Percentiles rank a stretch among this genome's conserved stretches.
Conservation (phyloP, 1,140 invertebrate species). For the Chlorops oryzae region DNA sequence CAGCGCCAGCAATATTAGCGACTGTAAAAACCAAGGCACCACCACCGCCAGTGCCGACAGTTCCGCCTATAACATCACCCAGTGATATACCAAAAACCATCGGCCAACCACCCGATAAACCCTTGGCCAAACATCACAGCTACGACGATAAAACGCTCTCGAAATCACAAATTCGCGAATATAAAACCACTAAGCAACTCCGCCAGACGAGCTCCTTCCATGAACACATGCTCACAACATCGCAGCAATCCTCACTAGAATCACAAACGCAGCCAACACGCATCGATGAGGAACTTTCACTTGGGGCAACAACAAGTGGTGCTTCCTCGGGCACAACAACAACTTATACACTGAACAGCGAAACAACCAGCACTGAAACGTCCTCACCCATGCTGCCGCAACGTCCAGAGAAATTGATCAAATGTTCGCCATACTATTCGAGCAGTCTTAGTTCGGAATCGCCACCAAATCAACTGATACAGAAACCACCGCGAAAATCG, state of each 20-base stretch:
- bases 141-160: slow-evolving; percentile 58
- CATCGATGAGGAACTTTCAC: slow-evolving; percentile 31
- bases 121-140: slow-evolving; percentile 56
- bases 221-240: slow-evolving; percentile 53
- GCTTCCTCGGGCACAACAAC: slow-evolving; percentile 42
- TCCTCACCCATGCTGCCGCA: slow-evolving; percentile 45
- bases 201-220: slow-evolving; percentile 58
- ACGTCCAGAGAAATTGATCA: slow-evolving; percentile 52
- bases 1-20: slow-evolving; percentile 15
- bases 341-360: slow-evolving; percentile 36
- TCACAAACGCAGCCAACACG: slow-evolving; percentile 32
- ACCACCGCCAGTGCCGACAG: slow-evolving; percentile 8
- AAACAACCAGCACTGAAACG: slow-evolving; percentile 36
- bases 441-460: slow-evolving; percentile 63
- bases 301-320: slow-evolving; percentile 28
- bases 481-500: slow-evolving; percentile 54
- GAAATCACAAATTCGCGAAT: slow-evolving; percentile 57
- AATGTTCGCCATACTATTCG: slow-evolving; percentile 64
- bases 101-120: slow-evolving; percentile 49
- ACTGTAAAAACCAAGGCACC: neutral
- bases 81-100: slow-evolving; percentile 31
- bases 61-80: slow-evolving; percentile 37
- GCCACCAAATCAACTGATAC: slow-evolving; percentile 56
- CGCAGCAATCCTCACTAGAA: slow-evolving; percentile 40
- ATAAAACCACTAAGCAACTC: slow-evolving; percentile 54